These are phyloP conservation scores for Rhizoglyphus robini DNA, from an alignment of 1,140 invertebrate species.

Conservation along the genomic window DNA sequence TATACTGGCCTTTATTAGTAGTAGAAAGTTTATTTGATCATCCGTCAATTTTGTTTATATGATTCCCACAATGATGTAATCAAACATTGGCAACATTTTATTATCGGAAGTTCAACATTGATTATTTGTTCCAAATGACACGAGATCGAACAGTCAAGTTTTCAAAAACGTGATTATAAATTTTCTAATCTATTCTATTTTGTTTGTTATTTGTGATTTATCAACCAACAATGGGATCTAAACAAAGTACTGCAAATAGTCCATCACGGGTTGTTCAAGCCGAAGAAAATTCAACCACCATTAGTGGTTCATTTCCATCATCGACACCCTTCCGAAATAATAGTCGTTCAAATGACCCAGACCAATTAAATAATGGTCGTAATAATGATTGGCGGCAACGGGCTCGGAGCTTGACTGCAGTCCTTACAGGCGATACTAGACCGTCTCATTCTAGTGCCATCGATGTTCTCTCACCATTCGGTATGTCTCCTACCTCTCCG, in stretches of 20 bases:
- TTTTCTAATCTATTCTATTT: too few relatives aligned
- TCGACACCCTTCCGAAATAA: not conserved
- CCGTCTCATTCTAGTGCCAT: constrained; percentile 42
- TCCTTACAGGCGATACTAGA: constrained; percentile 48
- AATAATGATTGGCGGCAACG: constrained; percentile 43
- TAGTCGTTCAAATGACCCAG: not conserved
- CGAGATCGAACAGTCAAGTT: too few relatives aligned
- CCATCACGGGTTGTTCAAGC: constrained; percentile 40
- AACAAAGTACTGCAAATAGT: constrained; percentile 24
- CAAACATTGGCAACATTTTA: too few relatives aligned
- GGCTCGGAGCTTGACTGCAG: constrained; percentile 63
- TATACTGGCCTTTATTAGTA: too few relatives aligned
- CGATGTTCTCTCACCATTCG: constrained; percentile 31
- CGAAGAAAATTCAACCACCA: not conserved
- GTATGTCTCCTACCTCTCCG: constrained; percentile 24
- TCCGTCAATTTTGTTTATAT: too few relatives aligned
- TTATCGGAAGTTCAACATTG: too few relatives aligned
- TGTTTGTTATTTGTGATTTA: too few relatives aligned
- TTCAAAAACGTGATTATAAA: too few relatives aligned
- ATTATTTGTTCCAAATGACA: too few relatives aligned
- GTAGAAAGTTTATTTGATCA: too few relatives aligned
- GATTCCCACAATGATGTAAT: too few relatives aligned
- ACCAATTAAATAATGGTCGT: not conserved
- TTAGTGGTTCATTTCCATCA: not conserved
- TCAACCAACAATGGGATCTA: constrained; percentile 27